Percentiles rank a stretch among this genome's conserved stretches.
Evolutionary conservation across 2,113 vertebrate genomes (phyloP).

Genomic region (Chaenocephalus aceratus): DNA sequence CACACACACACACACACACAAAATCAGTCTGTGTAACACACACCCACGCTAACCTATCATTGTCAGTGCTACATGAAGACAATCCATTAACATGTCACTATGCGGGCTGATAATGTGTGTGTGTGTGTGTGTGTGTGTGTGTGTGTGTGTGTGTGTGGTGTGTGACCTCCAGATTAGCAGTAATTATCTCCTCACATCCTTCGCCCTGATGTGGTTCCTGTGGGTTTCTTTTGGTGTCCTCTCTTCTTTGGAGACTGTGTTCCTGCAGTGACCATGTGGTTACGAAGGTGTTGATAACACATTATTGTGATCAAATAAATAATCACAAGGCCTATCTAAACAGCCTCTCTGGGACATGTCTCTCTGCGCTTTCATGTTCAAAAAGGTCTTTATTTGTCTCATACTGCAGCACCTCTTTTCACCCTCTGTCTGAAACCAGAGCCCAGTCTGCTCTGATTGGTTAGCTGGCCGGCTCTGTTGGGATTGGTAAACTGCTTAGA

Average conservation of each 20-base stretch:
- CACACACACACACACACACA: slow-evolving; percentile 35
- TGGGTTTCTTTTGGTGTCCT: slow-evolving; percentile 2
- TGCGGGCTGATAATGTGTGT: slow-evolving; percentile 47
- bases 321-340: neutral
- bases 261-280: neutral
- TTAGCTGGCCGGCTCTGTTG: too few relatives aligned
- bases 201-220: neutral
- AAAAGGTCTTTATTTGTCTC: too few relatives aligned
- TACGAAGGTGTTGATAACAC: neutral
- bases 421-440: too few relatives aligned
- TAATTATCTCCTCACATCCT: slow-evolving; percentile 34
- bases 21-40: slow-evolving; percentile 35
- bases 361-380: too few relatives aligned
- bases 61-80: slow-evolving; percentile 74
- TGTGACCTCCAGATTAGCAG: neutral
- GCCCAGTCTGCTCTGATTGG: too few relatives aligned
- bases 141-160: neutral
- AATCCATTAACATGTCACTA: slow-evolving; percentile 79
- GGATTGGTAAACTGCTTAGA: too few relatives aligned
- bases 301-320: neutral
- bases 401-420: too few relatives aligned
- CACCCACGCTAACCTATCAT: slow-evolving; percentile 61
- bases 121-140: slow-evolving; percentile 12
- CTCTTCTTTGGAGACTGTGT: neutral
- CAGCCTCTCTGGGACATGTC: too few relatives aligned